Percentiles rank a stretch among this genome's conserved stretches.
phyloP scores from a whole-genome alignment of 2,888 invertebrate genomes.

The Fragum whitleyi region DNA sequence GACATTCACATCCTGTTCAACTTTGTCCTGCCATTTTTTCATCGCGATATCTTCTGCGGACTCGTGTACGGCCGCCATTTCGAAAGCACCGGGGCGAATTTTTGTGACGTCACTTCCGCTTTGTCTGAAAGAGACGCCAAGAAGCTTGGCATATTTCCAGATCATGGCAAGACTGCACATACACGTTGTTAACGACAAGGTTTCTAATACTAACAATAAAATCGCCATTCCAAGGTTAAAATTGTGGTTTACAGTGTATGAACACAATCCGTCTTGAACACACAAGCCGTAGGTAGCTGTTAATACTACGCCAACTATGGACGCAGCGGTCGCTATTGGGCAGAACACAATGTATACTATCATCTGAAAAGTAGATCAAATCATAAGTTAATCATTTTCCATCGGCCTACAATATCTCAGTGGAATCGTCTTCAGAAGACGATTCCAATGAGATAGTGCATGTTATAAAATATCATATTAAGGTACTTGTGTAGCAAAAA shows the following conservation, averaged over 20 bases:
- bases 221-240: constrained; percentile 47
- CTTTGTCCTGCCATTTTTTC: constrained; percentile 35
- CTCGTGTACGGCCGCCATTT: background rate
- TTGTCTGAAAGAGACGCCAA: constrained; percentile 1
- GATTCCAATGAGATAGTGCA: too few relatives aligned
- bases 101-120: background rate
- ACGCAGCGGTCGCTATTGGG: constrained; percentile 8
- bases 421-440: too few relatives aligned
- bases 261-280: constrained; percentile 16
- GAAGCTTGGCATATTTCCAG: background rate
- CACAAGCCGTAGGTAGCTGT: constrained; percentile 38
- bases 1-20: constrained; percentile 30
- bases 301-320: constrained; percentile 23
- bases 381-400: background rate
- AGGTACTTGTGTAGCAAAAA: too few relatives aligned
- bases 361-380: constrained; percentile 33
- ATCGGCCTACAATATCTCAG: too few relatives aligned
- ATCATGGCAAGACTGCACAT: constrained; percentile 1
- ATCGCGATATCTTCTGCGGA: background rate
- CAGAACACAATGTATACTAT: constrained; percentile 13
- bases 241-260: constrained; percentile 24
- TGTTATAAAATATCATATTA: too few relatives aligned
- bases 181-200: constrained; percentile 3
- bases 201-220: constrained; percentile 34
- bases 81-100: constrained; percentile 12